These are phyloP conservation scores for Azemiops feae DNA, from an alignment of 2,113 vertebrate species.

Conservation along the genomic window DNA sequence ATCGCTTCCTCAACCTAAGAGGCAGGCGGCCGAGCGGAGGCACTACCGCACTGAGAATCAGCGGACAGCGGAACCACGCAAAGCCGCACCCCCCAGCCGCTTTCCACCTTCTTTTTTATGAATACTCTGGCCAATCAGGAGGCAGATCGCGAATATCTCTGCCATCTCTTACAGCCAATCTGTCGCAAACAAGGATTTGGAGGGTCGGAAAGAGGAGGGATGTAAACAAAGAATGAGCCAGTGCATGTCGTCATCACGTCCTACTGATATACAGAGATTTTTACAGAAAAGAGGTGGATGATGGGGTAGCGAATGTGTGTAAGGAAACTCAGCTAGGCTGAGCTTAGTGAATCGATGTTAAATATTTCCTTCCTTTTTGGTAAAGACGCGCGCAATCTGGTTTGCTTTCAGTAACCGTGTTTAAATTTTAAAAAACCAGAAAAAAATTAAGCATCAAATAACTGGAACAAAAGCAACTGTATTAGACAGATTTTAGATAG, in stretches of 20 bases:
- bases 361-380: neutral
- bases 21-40: fast-evolving
- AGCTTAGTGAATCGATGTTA: neutral
- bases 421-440: neutral
- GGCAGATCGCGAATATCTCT: neutral
- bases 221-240: conserved; percentile 7
- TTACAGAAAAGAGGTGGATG: neutral
- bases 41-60: neutral
- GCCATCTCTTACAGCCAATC: neutral
- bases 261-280: neutral
- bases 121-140: neutral
- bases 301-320: neutral
- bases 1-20: neutral
- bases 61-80: neutral
- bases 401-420: neutral
- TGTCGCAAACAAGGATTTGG: neutral
- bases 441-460: neutral
- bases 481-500: neutral
- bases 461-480: neutral
- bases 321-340: too few relatives aligned
- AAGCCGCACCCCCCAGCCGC: neutral
- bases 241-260: conserved; percentile 13
- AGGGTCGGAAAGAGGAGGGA: neutral
- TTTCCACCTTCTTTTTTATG: neutral
- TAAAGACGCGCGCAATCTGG: neutral